Evolutionary conservation across 2,113 vertebrate genomes (phyloP), one percentile per base, ranked within the genome.

Genomic region (Lophotis ruficrista): DNA sequence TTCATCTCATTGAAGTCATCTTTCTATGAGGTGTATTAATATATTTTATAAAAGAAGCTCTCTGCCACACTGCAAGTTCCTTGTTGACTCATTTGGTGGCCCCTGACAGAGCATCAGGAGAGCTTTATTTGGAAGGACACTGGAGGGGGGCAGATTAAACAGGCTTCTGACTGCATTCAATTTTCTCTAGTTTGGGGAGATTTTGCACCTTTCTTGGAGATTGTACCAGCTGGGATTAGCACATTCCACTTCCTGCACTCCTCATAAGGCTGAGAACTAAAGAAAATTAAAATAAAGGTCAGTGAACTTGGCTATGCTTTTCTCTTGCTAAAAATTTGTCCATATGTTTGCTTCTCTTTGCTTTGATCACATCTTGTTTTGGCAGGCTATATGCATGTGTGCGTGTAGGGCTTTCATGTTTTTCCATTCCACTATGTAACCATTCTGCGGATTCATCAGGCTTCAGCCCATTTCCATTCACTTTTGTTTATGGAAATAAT

Each of bases 201-300:
- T 96, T 95, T 96, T 96, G 53, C 91, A 96, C 93, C 87, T 97
- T 97, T 93, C 94, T 94, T 88, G 83, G 92, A 97, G 88, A 89
- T 66, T 93, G 73, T 88, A 89, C 76, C 94, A 97, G 24, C 64
- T 96, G 89, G 93, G 97, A 97, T 98, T 97, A 97, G 75, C 89
- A 95, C 91, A 93, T 97, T 97, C 95, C 93, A 97, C 96, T 98
- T 97, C 95, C 95, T 97, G 90, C 78, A 57, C 68, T 97, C 64
- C 78, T 96, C n/a, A 89, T 76, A 96, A 96, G 70, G 48, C 87
- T 95, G 81, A 94, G 93, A 97, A 95, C 87, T 79, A 94, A 96
- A 92, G 93, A 98, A 97, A 98, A 97, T 93, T 96, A 97, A 96
- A 98, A 97, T 93, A 96, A 97, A 97, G 91, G 91, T 86, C 91